phyloP scores from a whole-genome alignment of 2,113 vertebrate genomes.

The Phycodurus eques region DNA sequence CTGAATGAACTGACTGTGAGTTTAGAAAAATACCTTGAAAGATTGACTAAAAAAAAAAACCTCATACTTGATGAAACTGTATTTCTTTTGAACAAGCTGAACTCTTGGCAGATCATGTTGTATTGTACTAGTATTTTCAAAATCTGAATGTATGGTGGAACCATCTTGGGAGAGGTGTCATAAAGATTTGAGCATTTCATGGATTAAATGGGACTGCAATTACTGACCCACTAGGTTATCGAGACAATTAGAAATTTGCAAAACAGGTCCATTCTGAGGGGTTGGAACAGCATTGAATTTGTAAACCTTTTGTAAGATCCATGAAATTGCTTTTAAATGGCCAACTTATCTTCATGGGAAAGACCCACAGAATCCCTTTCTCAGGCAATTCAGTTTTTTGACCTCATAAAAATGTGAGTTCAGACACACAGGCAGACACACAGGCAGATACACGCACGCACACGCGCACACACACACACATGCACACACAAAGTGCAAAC shows the following conservation, averaged over 20 bases:
- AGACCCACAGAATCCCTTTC: constrained; percentile 21
- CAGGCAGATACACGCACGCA: not conserved
- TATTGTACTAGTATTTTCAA: not conserved
- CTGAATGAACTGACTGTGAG: not conserved
- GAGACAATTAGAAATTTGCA: constrained; percentile 30
- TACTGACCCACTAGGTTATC: constrained; percentile 12
- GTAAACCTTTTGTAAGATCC: constrained; percentile 40
- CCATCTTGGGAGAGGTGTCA: constrained; percentile 8
- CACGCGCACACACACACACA: not conserved
- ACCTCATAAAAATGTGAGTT: constrained; percentile 39
- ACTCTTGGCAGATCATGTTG: not conserved
- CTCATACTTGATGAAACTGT: not conserved
- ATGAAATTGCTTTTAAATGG: constrained; percentile 51
- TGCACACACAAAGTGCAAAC: constrained; percentile 6
- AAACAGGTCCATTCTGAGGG: constrained; percentile 26
- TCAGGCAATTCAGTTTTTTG: constrained; percentile 33
- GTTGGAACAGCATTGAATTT: constrained; percentile 31
- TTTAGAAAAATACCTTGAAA: not conserved
- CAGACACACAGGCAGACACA: not conserved
- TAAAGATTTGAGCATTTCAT: constrained; percentile 16
- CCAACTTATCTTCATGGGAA: constrained; percentile 27
- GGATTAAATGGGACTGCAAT: constrained; percentile 20
- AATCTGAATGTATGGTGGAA: constrained; percentile 1
- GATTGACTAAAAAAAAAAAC: not conserved
- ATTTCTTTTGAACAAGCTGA: not conserved